Evolutionary conservation across 2,797 vertebrate genomes (phyloP).

Genomic region (Enteromius mattozi): DNA sequence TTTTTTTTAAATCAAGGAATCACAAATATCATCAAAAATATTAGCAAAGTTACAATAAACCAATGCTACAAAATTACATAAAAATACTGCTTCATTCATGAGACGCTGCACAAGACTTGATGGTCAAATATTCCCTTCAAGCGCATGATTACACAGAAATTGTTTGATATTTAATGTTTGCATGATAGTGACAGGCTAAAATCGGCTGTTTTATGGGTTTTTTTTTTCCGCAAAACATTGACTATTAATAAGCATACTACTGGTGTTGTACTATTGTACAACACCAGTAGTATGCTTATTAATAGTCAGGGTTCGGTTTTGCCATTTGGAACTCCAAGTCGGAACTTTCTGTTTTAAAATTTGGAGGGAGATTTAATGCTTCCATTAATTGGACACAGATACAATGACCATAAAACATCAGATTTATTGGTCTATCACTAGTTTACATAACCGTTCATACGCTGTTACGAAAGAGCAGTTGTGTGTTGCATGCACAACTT

Average conservation of each 20-base stretch:
- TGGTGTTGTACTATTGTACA: neutral
- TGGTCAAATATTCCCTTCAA: neutral
- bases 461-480: conserved; percentile 30
- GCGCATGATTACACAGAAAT: neutral
- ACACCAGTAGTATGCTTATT: neutral
- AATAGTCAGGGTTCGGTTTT: neutral
- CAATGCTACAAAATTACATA: neutral
- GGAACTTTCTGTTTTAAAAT: neutral
- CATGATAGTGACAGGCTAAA: neutral
- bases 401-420: neutral
- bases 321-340: neutral
- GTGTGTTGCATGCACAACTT: neutral
- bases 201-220: neutral
- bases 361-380: conserved; percentile 20
- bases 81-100: neutral
- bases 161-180: neutral
- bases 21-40: neutral
- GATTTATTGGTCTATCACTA: conserved; percentile 14
- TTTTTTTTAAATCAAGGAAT: neutral
- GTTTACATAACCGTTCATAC: neutral
- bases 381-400: neutral
- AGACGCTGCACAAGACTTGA: neutral
- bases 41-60: neutral
- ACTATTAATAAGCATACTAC: neutral
- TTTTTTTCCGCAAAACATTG: neutral